These are phyloP conservation scores for Rhyzopertha dominica DNA, from an alignment of 1,140 invertebrate genomes.

Conservation along the genomic window DNA sequence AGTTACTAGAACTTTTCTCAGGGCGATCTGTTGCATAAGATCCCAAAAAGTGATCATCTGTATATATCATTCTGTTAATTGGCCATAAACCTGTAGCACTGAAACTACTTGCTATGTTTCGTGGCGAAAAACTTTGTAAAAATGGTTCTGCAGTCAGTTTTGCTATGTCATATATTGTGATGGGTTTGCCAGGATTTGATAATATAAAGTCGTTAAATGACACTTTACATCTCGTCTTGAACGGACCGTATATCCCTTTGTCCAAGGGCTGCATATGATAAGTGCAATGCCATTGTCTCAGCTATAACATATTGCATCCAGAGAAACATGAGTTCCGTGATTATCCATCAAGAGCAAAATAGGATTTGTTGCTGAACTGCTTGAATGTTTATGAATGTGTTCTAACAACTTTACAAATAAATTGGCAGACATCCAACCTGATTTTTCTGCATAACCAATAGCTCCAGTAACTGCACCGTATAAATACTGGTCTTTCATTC, in stretches of 20 bases:
- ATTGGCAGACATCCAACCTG: slow-evolving; percentile 29
- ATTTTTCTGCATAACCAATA: slow-evolving; percentile 18
- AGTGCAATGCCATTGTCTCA: too few species aligned
- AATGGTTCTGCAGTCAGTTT: slow-evolving; percentile 17
- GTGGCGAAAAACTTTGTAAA: slow-evolving; percentile 23
- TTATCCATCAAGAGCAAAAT: too few species aligned
- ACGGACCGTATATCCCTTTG: slow-evolving; percentile 35
- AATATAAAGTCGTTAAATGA: slow-evolving; percentile 34
- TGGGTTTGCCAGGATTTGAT: slow-evolving; percentile 32
- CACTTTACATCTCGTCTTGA: slow-evolving; percentile 44
- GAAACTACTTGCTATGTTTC: slow-evolving; percentile 27
- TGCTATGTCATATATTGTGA: slow-evolving; percentile 39
- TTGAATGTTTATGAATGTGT: too few species aligned
- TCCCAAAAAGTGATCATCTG: slow-evolving; percentile 20
- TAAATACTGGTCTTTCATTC: slow-evolving; percentile 35
- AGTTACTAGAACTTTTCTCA: too few species aligned
- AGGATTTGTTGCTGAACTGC: too few species aligned
- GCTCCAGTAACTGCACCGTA: slow-evolving; percentile 30
- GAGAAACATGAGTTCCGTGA: too few species aligned
- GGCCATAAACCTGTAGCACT: slow-evolving; percentile 20
- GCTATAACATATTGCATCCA: too few species aligned
- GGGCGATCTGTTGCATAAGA: slow-evolving; percentile 14
- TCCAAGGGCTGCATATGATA: slow-evolving; percentile 46
- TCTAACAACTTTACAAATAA: too few species aligned
- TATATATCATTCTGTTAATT: slow-evolving; percentile 15